phyloP scores from a whole-genome alignment of 2,888 invertebrate genomes.

The Microplitis deprimator region DNA sequence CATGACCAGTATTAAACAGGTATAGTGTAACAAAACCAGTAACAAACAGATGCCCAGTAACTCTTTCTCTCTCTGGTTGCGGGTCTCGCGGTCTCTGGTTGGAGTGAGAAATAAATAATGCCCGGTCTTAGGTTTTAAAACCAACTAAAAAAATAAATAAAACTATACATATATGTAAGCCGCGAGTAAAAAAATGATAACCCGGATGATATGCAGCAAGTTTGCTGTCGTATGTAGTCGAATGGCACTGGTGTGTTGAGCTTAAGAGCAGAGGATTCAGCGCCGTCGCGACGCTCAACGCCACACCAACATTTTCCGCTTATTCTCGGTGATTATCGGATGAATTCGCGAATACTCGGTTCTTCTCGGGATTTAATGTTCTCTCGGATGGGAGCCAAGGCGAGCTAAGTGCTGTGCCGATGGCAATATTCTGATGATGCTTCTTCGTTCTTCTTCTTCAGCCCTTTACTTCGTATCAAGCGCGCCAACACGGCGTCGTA shows the following conservation, averaged over 20 bases:
- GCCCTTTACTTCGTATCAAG: neutral
- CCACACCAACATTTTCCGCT: conserved; percentile 51
- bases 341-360: conserved; percentile 16
- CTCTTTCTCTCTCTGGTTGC: too few relatives aligned
- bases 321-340: conserved; percentile 56
- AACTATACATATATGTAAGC: neutral
- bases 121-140: neutral
- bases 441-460: neutral
- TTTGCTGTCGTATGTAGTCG: conserved; percentile 54
- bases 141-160: neutral
- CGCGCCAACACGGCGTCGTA: conserved; percentile 5
- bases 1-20: neutral
- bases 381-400: neutral
- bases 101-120: neutral
- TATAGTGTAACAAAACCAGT: too few relatives aligned
- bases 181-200: conserved; percentile 45
- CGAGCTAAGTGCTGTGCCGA: neutral
- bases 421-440: neutral
- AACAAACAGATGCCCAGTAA: too few relatives aligned
- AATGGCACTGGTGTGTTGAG: conserved; percentile 59
- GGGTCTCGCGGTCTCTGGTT: too few relatives aligned
- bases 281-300: conserved; percentile 56
- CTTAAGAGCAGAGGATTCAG: conserved; percentile 48
- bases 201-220: conserved; percentile 63
- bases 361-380: conserved; percentile 1